phyloP scores from a whole-genome alignment of 2,797 vertebrate genomes.

The Pitangus sulphuratus region DNA sequence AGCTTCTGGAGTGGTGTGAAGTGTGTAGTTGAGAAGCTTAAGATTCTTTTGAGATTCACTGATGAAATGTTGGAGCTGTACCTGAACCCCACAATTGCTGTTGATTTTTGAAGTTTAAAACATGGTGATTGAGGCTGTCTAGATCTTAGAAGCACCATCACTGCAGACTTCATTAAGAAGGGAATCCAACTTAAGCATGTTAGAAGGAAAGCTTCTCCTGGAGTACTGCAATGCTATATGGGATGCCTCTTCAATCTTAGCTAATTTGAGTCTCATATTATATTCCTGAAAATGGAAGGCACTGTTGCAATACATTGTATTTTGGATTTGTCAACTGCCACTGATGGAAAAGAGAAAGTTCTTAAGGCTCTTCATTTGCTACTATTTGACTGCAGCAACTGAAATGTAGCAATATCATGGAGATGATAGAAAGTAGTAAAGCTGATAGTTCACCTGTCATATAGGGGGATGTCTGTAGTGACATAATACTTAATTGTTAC shows the following conservation, averaged over 20 bases:
- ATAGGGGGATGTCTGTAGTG: not conserved
- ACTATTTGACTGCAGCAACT: not conserved
- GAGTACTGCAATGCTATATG: not conserved
- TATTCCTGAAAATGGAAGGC: not conserved
- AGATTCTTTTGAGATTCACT: not conserved
- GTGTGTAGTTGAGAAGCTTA: not conserved
- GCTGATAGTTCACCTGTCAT: not conserved
- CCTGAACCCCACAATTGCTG: not conserved
- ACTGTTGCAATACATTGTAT: not conserved
- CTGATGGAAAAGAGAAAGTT: not conserved
- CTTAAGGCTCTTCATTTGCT: not conserved
- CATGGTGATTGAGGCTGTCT: not conserved
- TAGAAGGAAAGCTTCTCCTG: not conserved
- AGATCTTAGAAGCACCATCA: not conserved
- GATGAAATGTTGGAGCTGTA: not conserved
- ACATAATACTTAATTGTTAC: not conserved
- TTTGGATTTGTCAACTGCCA: not conserved
- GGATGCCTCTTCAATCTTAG: not conserved
- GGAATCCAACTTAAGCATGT: not conserved
- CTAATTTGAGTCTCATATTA: not conserved
- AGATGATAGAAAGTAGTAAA: not conserved
- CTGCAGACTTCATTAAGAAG: not conserved
- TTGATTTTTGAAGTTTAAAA: not conserved
- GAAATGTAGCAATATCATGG: not conserved
- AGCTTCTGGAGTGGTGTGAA: not conserved